Evolutionary conservation across 2,888 invertebrate genomes (phyloP).

Genomic region (Julus scanicus): DNA sequence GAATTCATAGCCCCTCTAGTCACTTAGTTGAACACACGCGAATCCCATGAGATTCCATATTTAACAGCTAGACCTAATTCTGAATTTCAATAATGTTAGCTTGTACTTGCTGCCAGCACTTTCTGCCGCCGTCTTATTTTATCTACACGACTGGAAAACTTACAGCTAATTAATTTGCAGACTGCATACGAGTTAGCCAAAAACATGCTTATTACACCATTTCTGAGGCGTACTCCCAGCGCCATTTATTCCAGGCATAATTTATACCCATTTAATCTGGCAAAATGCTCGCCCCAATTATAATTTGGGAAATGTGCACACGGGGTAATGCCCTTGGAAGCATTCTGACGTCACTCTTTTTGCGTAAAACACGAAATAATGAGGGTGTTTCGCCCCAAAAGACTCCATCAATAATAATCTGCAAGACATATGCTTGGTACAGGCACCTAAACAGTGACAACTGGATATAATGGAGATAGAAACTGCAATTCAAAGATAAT

Average conservation of each 20-base stretch:
- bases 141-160: neutral
- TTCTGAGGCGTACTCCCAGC: neutral
- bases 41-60: no score
- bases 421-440: constrained; percentile 26
- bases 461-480: constrained; percentile 38
- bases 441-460: constrained; percentile 18
- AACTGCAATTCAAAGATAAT: constrained; percentile 30
- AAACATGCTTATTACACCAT: neutral
- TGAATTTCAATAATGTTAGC: no score
- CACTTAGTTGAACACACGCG: no score
- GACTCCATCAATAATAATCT: constrained; percentile 39
- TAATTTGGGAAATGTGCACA: neutral
- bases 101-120: no score
- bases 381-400: constrained; percentile 27
- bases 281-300: constrained; percentile 23
- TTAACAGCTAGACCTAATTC: no score
- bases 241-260: neutral
- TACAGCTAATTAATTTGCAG: neutral
- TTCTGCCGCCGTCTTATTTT: no score
- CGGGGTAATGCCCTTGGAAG: constrained; percentile 16
- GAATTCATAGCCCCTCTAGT: no score
- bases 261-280: neutral
- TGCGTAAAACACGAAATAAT: neutral
- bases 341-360: constrained; percentile 17
- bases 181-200: neutral